Percentiles rank a stretch among this genome's conserved stretches.
Conservation (phyloP, 2,888 invertebrate genomes). For the Lycia hirtaria region DNA sequence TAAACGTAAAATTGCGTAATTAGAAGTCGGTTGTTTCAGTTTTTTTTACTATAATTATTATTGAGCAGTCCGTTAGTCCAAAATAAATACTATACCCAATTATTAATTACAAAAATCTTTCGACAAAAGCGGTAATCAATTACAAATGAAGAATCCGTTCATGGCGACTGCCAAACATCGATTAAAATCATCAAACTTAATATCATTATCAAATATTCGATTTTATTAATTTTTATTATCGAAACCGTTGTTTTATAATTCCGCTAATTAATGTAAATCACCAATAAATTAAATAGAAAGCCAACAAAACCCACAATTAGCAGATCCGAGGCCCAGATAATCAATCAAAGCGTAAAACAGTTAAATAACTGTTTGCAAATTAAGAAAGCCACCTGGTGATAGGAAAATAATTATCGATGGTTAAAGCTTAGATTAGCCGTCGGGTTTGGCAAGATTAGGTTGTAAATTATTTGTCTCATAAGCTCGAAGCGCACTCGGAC, state of each 20-base stretch:
- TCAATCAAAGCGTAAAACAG: constrained; percentile 30
- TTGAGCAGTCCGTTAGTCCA: too few species aligned
- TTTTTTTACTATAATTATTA: too few species aligned
- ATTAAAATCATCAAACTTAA: background rate
- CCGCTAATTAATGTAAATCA: constrained; percentile 22
- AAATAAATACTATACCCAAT: too few species aligned
- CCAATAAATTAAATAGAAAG: constrained; percentile 29
- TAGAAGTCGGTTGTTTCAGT: too few species aligned
- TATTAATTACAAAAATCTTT: background rate
- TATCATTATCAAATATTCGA: too few species aligned
- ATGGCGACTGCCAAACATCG: background rate
- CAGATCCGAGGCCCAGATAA: constrained; percentile 20
- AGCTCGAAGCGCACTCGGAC: constrained; percentile 8
- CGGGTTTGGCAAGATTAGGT: constrained; percentile 20
- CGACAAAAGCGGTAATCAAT: too few species aligned
- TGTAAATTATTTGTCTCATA: constrained; percentile 25
- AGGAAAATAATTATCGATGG: constrained; percentile 29
- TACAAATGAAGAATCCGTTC: background rate
- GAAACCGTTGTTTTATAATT: constrained; percentile 25
- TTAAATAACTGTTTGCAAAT: constrained; percentile 39
- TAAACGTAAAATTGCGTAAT: too few species aligned
- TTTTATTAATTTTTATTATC: constrained; percentile 12
- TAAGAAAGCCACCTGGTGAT: constrained; percentile 24
- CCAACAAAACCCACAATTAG: constrained; percentile 24
- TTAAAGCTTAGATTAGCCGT: constrained; percentile 25